Evolutionary conservation across 2,797 vertebrate genomes (phyloP).

Genomic region (Acridotheres tristis): DNA sequence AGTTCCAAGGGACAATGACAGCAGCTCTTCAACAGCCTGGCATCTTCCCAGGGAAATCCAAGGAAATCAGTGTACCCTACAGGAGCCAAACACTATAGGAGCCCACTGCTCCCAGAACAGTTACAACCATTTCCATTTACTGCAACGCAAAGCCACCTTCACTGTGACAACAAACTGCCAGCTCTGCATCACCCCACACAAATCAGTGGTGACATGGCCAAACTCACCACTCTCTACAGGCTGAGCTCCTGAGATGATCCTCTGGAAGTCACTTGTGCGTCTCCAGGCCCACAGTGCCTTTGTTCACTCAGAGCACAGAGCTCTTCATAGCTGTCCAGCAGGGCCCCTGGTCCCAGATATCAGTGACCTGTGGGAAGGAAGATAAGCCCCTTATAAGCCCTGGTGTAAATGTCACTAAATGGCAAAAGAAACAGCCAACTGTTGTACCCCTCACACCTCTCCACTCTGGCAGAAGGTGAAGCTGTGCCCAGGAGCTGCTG

Average conservation of each 20-base stretch:
- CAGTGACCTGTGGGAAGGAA: background rate
- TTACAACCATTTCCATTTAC: background rate
- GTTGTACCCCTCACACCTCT: background rate
- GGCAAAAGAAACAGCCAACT: background rate
- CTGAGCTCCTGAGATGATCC: background rate
- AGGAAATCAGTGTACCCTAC: fast-evolving
- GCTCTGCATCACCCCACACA: background rate
- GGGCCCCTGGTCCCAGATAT: background rate
- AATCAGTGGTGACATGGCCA: background rate
- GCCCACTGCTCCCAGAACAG: background rate
- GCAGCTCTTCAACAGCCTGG: background rate
- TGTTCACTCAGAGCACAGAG: background rate
- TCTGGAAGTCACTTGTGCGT: background rate
- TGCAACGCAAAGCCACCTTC: background rate
- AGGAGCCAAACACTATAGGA: background rate
- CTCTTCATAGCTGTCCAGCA: background rate
- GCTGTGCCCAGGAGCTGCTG: background rate
- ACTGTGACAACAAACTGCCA: background rate
- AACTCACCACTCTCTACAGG: background rate
- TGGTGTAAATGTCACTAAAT: background rate
- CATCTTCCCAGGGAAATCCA: background rate
- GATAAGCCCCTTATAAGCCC: fast-evolving
- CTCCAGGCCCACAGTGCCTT: background rate
- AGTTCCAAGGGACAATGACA: background rate
- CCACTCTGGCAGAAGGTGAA: background rate